Evolutionary conservation across 2,113 vertebrate genomes (phyloP), one percentile per base, ranked within the genome.

Genomic region (Engraulis encrasicolus): DNA sequence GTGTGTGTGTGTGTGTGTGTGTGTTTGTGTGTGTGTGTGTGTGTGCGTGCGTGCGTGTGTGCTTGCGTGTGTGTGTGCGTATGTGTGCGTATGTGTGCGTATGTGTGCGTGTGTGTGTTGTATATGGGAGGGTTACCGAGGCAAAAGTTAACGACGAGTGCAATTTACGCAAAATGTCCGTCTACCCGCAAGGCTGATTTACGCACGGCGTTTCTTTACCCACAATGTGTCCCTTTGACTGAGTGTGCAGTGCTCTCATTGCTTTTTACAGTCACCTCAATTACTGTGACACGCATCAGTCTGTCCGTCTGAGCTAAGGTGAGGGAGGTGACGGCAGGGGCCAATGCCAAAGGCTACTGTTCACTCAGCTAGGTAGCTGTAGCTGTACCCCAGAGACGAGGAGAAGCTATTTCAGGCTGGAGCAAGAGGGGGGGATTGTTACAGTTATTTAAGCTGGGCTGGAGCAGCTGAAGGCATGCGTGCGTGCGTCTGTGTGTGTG

Each of bases 341-440:
- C 23, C n/a, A n/a, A 9, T 45, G 61, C 61, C 27, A 27, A 2
- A 71, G 61, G 27, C 61, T 71, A 71, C n/a, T 66, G 58, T 66
- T 66, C 58, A 2, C 58, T 17, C 81, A 20, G 50, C 45, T 36
- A 52, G n/a, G n/a, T n/a, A n/a, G n/a, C n/a, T n/a, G n/a, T n/a
- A n/a, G n/a, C n/a, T n/a, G n/a, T n/a, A 50, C 50, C 49, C 83
- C 86, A 77, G 86, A 86, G 79, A 78, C n/a, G n/a, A n/a, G n/a
- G 54, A 82, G 82, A 78, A 91, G 89, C 85, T 93, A 91, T 92
- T 93, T 91, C 52, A 82, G 87, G 87, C 85, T 31, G 79, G 85
- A 85, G 80, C 87, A 15, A 45, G 61, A 34, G 74, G 78, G 61
- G 31, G 78, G n/a, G n/a, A n/a, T n/a, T n/a, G n/a, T n/a, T n/a